Evolutionary conservation across 2,888 invertebrate species (phyloP).

Genomic region (Orchesella flavescens): DNA sequence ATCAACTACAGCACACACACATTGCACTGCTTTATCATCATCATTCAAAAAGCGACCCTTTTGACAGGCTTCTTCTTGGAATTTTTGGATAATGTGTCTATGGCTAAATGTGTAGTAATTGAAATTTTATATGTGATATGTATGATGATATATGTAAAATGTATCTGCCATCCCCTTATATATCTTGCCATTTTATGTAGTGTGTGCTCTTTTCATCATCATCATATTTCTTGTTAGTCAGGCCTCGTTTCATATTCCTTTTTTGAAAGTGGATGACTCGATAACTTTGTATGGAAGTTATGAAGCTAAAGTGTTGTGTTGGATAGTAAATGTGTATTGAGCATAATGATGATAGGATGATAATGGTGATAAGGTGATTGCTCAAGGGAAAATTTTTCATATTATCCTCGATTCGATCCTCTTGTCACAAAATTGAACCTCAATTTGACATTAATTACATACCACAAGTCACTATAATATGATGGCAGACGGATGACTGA

Average conservation of each 20-base stretch:
- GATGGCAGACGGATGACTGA: not conserved
- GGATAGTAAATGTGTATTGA: not conserved
- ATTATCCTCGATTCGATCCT: not conserved
- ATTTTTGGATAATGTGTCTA: conserved; percentile 1
- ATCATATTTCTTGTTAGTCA: too few relatives aligned
- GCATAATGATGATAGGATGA: not conserved
- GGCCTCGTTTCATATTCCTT: too few relatives aligned
- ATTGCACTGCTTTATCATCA: conserved; percentile 4
- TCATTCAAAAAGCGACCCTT: conserved; percentile 2
- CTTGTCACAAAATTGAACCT: conserved; percentile 46
- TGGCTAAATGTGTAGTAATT: not conserved
- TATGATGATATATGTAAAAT: not conserved
- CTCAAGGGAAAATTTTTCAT: conserved; percentile 35
- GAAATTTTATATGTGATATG: not conserved
- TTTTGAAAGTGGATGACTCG: too few relatives aligned
- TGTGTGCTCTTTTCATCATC: too few relatives aligned
- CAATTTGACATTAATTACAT: conserved; percentile 59
- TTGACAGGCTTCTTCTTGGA: conserved; percentile 22
- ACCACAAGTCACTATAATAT: conserved; percentile 18
- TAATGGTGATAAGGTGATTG: not conserved
- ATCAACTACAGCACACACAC: too few relatives aligned
- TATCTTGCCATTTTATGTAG: too few relatives aligned
- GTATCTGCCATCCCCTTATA: too few relatives aligned
- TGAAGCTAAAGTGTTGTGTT: not conserved
- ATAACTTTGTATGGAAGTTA: too few relatives aligned